Conservation (phyloP, 2,797 vertebrate genomes). For the Acrossocheilus wenchowensis region DNA sequence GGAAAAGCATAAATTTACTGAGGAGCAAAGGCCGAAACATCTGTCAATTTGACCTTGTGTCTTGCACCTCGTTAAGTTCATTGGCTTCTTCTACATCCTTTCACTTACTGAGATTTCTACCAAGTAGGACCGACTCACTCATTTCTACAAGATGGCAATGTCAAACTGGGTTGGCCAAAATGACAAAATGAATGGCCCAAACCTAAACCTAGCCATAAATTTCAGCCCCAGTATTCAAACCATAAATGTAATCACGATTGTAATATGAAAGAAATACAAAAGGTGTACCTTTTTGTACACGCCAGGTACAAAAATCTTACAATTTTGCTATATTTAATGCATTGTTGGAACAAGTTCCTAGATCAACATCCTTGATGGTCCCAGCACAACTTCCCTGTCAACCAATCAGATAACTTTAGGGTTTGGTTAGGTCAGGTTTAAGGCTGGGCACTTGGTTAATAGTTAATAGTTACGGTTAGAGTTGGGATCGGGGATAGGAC, state of each 20-base stretch:
- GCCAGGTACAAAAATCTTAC: neutral
- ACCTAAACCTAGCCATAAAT: neutral
- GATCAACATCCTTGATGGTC: neutral
- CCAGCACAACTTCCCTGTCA: neutral
- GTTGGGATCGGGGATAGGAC: neutral
- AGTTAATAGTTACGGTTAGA: neutral
- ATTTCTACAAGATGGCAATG: neutral
- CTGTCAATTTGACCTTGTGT: constrained; percentile 40
- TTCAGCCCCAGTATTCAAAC: neutral
- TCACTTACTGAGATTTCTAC: neutral
- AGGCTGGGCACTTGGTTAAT: neutral
- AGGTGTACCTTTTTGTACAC: neutral
- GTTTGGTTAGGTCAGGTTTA: neutral
- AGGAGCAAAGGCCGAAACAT: constrained; percentile 8
- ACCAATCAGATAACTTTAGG: neutral
- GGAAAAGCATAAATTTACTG: constrained; percentile 41
- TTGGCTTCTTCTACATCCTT: neutral
- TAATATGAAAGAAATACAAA: neutral
- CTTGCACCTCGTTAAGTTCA: constrained; percentile 27
- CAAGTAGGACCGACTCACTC: neutral
- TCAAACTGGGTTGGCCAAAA: neutral
- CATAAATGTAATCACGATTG: neutral
- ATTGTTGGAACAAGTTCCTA: neutral
- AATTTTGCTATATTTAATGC: neutral
- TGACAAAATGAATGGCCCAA: neutral